Percentiles rank a stretch among this genome's conserved stretches.
Conservation (phyloP, 2,888 invertebrate genomes). For the Agonopterix arenella region DNA sequence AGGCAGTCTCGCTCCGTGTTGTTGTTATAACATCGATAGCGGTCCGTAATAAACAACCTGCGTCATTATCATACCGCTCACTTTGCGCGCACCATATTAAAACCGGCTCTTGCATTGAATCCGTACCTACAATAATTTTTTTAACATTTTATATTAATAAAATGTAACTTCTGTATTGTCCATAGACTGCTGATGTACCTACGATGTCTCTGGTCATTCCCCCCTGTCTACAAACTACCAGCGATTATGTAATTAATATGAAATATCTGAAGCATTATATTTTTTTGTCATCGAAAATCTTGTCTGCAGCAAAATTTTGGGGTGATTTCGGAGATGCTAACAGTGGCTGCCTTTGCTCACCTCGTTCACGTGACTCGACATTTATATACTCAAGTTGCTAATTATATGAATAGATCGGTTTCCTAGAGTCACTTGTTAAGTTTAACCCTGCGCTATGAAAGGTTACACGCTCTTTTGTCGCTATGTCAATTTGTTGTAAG, state of each 20-base stretch:
- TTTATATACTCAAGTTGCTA: no score
- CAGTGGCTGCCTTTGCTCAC: no score
- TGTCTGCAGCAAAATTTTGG: no score
- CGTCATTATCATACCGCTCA: conserved; percentile 1
- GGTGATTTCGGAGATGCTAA: no score
- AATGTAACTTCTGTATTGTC: conserved; percentile 50
- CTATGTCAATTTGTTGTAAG: no score
- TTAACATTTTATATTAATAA: conserved; percentile 8
- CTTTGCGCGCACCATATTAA: background rate
- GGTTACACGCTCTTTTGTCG: no score
- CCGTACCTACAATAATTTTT: background rate
- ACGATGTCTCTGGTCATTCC: conserved; percentile 47
- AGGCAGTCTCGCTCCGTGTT: background rate
- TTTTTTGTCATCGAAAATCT: no score
- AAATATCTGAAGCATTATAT: background rate
- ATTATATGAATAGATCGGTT: no score
- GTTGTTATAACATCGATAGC: conserved; percentile 1
- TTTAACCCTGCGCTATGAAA: no score
- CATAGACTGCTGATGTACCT: conserved; percentile 53
- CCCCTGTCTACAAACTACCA: conserved; percentile 39
- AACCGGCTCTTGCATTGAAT: background rate
- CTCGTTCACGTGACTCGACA: no score
- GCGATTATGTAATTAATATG: conserved; percentile 40
- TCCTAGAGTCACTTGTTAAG: no score
- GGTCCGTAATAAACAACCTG: conserved; percentile 1